Base-by-base conservation (phyloP, 2,797 vertebrate genomes). In the Muraenolepis orangiensis region DNA sequence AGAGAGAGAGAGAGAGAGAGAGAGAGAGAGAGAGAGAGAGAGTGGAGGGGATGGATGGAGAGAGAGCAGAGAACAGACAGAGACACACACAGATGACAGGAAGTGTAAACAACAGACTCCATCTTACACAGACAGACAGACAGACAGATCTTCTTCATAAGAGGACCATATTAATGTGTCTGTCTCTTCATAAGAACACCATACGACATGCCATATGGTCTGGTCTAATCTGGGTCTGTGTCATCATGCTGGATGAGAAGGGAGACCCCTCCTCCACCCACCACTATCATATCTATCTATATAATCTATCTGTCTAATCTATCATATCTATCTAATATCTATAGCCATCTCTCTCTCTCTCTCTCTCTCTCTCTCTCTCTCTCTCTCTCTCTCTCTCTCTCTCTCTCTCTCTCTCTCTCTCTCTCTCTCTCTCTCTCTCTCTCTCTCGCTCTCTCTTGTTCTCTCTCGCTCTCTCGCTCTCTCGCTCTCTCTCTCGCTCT, bases 171-270 rank as follows among this genome's bases (percentile, higher is more conserved):
- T 42, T 12, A 42, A 42, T 42, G 13, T 42, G 40, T 42, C 40
- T 42, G 40, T 42, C 38, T 40, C 13, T 14, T 13, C 13, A 13
- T 40, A 40, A 13, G 38, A 40, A 40, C 16, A n/a, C n/a, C n/a
- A n/a, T n/a, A n/a, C n/a, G n/a, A n/a, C 6, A 70, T 83, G 88
- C 91, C 92, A 93, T 92, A 92, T 92, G 93, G 92, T 83, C 85
- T 74, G 71, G 84, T 90, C 88, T 93, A 93, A 94, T 93, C 91
- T 91, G 87, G 86, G 81, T 23, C 81, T 84, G 87, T 94, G 93
- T 93, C 93, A 92, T 94, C 92, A 93, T 82, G 32, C 78, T 74
- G 74, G 81, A 81, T 81, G 81, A 82, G 80, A 51, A 32, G 86
- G 85, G 86, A 91, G 87, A 84, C 78, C 90, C 87, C 74, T 78